Percentiles rank a stretch among this genome's conserved stretches.
phyloP scores from a whole-genome alignment of 2,797 vertebrate species.

The Neopelma chrysocephalum region DNA sequence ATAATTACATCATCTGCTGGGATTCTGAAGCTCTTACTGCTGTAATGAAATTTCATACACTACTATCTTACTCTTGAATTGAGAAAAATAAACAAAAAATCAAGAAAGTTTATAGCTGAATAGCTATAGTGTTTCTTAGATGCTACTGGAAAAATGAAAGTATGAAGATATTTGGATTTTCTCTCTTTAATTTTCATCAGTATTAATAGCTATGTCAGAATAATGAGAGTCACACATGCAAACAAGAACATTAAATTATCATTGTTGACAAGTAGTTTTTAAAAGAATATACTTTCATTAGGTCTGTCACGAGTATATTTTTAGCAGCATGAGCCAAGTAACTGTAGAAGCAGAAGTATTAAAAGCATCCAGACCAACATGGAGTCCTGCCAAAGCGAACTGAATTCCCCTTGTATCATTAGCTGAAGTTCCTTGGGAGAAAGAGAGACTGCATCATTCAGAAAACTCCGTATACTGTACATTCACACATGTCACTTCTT shows the following conservation, averaged over 20 bases:
- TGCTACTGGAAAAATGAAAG: conserved; percentile 3
- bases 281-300: conserved; percentile 50
- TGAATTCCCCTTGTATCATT: conserved; percentile 77
- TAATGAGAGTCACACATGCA: conserved; percentile 17
- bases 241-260: conserved; percentile 31
- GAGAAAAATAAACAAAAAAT: background rate
- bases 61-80: background rate
- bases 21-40: conserved; percentile 40
- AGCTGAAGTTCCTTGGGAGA: conserved; percentile 72
- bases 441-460: conserved; percentile 77
- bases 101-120: background rate
- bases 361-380: conserved; percentile 70
- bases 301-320: conserved; percentile 34
- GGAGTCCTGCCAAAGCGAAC: conserved; percentile 75
- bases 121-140: background rate
- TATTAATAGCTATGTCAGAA: conserved; percentile 59
- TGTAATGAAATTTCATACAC: conserved; percentile 5
- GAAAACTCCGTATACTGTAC: conserved; percentile 72
- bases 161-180: conserved; percentile 49
- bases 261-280: conserved; percentile 19
- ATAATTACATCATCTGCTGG: conserved; percentile 65
- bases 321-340: conserved; percentile 55
- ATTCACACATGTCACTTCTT: conserved; percentile 71
- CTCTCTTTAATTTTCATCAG: conserved; percentile 58
- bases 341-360: conserved; percentile 67